Conservation (phyloP, 1,140 invertebrate species). For the Aphelenchoides besseyi region DNA sequence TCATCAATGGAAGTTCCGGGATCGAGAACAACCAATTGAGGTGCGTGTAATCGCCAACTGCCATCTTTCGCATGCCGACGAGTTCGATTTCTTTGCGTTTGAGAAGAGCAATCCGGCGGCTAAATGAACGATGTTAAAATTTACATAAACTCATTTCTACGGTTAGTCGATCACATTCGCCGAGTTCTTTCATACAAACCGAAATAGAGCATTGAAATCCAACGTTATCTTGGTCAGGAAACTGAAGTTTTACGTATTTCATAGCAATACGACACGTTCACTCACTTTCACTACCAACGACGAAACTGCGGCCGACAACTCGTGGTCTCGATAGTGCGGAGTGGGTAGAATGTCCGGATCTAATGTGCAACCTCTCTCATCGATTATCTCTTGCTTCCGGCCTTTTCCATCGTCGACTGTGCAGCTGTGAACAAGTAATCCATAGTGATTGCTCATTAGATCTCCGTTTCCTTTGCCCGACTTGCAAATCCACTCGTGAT, state of each 20-base stretch:
- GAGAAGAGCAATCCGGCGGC: constrained; percentile 24
- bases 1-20: constrained; percentile 15
- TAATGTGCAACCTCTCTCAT: constrained; percentile 35
- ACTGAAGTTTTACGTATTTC: too few species aligned
- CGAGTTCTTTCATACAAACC: constrained; percentile 50
- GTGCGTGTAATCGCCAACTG: constrained; percentile 29
- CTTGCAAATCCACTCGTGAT: constrained; percentile 36
- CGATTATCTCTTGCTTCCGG: constrained; percentile 29
- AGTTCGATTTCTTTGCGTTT: constrained; percentile 10
- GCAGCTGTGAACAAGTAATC: constrained; percentile 43
- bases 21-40: constrained; percentile 24
- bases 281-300: constrained; percentile 52
- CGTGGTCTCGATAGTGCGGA: constrained; percentile 24
- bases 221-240: constrained; percentile 51
- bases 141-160: constrained; percentile 25
- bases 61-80: constrained; percentile 8
- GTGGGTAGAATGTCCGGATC: constrained; percentile 35
- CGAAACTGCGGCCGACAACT: constrained; percentile 24
- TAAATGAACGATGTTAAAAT: constrained; percentile 21
- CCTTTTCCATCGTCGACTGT: constrained; percentile 45
- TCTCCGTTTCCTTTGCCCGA: constrained; percentile 6
- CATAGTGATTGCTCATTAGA: constrained; percentile 24
- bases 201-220: constrained; percentile 52
- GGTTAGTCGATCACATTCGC: constrained; percentile 53
- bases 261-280: too few species aligned